Evolutionary conservation across 2,888 invertebrate species (phyloP), one percentile per base, ranked within the genome.

Genomic region (Apamea anceps): DNA sequence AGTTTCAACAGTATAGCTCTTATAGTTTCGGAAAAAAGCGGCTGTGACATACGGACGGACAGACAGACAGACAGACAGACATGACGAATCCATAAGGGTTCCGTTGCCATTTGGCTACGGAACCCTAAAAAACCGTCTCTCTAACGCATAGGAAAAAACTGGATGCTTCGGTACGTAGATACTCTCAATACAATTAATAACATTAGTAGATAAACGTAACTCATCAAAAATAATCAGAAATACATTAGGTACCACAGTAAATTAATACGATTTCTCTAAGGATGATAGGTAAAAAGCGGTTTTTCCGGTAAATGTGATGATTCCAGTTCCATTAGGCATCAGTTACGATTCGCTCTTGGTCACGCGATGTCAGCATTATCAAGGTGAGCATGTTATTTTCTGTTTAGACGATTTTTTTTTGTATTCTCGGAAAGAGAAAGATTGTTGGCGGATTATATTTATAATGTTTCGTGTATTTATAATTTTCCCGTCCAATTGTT

Each of bases 301-400:
- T 94, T 85, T 92, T 92, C 92, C 92, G 92, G 94, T 93, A 94
- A 95, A 96, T 94, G 94, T 95, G 96, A 96, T 96, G 96, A 96
- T 95, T 88, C 93, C 91, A 91, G 93, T 95, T 95, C 95, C 96
- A 96, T 96, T 96, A 96, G 94, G 94, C 94, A 94, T 96, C 95
- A 92, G 96, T 95, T 95, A 95, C 94, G 93, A 95, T 96, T 95
- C 93, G 94, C 94, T 95, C 93, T 91, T 84, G 90, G 95, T 94
- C 96, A 96, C 96, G 96, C 96, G 95, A 96, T 95, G 93, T 91
- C 93, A 91, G 93, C 96, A 96, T 96, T 96, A 96, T 93, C 92
- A 92, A 90, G 85, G 91, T 90, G 90, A 92, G 86, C 89, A 93
- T 91, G 91, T 91, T 92, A 89, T 91, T 93, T 92, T 90, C 87